Conservation (phyloP, 2,113 vertebrate species). For the Anarrhichthys ocellatus region DNA sequence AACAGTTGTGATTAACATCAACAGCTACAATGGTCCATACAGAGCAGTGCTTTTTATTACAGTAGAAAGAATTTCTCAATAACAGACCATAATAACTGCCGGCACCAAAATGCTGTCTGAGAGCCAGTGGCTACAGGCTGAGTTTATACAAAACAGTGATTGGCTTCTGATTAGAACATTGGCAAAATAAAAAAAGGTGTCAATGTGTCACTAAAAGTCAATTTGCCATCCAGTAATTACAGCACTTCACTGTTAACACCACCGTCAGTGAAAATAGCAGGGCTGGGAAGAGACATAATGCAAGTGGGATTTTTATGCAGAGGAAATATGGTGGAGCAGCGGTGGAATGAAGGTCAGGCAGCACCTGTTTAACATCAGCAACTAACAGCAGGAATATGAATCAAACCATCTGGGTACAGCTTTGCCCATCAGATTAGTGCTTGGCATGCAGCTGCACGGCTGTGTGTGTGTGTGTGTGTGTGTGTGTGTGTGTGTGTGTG, state of each 20-base stretch:
- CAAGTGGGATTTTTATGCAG: conserved; percentile 19
- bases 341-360: conserved; percentile 69
- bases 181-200: conserved; percentile 33
- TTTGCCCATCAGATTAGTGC: conserved; percentile 69
- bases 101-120: conserved; percentile 55
- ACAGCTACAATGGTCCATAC: conserved; percentile 21
- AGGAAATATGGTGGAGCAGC: conserved; percentile 36
- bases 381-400: conserved; percentile 67
- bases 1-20: conserved; percentile 48
- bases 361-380: conserved; percentile 77
- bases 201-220: conserved; percentile 36
- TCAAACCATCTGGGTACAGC: conserved; percentile 69
- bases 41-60: conserved; percentile 19
- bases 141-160: conserved; percentile 58
- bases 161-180: conserved; percentile 54
- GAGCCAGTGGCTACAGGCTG: conserved; percentile 45
- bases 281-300: conserved; percentile 9
- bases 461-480: conserved; percentile 23
- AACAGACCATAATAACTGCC: conserved; percentile 43
- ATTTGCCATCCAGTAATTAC: conserved; percentile 37
- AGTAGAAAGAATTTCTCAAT: conserved; percentile 57
- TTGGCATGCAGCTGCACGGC: conserved; percentile 51
- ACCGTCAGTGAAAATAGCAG: conserved; percentile 24
- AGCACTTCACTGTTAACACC: conserved; percentile 36
- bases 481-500: conserved; percentile 1